phyloP scores from a whole-genome alignment of 2,888 invertebrate genomes.

The Torymus texanus region DNA sequence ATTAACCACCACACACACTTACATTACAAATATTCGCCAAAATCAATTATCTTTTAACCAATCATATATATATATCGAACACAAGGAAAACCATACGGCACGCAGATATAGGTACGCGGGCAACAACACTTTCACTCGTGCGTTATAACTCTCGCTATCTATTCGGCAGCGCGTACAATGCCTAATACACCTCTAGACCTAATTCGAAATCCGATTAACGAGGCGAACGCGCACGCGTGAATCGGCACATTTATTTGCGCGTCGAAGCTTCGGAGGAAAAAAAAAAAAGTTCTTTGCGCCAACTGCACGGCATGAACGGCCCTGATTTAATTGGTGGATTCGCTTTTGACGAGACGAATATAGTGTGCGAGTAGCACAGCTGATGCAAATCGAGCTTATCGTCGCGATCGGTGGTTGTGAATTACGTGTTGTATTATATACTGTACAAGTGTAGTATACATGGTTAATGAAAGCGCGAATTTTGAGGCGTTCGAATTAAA shows the following conservation, averaged over 20 bases:
- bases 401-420: not conserved
- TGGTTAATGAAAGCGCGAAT: too few relatives aligned
- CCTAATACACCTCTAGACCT: not conserved
- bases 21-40: not conserved
- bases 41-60: constrained; percentile 24
- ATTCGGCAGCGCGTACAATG: not conserved
- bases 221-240: not conserved
- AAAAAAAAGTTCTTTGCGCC: too few relatives aligned
- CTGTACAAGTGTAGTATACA: too few relatives aligned
- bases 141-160: not conserved
- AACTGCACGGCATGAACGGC: not conserved
- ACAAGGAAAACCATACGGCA: not conserved
- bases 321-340: too few relatives aligned
- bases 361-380: too few relatives aligned
- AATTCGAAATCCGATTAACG: constrained; percentile 26
- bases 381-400: constrained; percentile 26
- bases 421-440: too few relatives aligned
- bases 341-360: too few relatives aligned
- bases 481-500: too few relatives aligned
- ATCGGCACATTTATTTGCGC: not conserved
- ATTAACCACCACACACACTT: too few relatives aligned
- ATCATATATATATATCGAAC: not conserved
- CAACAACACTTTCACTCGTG: constrained; percentile 26
- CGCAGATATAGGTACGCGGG: not conserved
- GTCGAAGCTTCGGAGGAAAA: too few relatives aligned